phyloP scores from a whole-genome alignment of 2,888 invertebrate genomes.

The Hecatera dysodea region DNA sequence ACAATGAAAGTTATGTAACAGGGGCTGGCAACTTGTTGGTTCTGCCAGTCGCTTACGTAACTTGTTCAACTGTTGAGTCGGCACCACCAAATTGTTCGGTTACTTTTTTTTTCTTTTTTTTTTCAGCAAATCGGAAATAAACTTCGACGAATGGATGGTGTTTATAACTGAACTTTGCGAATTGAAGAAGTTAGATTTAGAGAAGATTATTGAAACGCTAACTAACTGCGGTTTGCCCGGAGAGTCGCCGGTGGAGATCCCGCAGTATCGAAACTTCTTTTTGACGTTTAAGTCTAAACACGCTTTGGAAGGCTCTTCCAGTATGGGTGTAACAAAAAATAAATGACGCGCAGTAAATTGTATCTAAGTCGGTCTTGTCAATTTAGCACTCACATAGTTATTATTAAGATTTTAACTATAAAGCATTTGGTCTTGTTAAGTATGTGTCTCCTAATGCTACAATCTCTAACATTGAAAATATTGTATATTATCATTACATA shows the following conservation, averaged over 20 bases:
- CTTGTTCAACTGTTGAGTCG: neutral
- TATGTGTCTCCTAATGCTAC: neutral
- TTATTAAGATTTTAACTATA: too few species aligned
- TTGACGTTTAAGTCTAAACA: conserved; percentile 74
- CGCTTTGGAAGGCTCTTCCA: neutral
- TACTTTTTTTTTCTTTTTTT: neutral
- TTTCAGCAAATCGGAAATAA: conserved; percentile 82
- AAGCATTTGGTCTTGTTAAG: too few species aligned
- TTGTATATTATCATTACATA: too few species aligned
- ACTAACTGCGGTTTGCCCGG: conserved; percentile 84
- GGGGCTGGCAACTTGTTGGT: neutral
- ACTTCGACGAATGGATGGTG: conserved; percentile 79
- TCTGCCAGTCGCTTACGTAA: neutral
- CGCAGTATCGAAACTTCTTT: conserved; percentile 80
- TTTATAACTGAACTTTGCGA: conserved; percentile 76
- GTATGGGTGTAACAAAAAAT: neutral
- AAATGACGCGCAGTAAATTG: neutral
- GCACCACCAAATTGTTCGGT: neutral
- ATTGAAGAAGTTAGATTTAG: conserved; percentile 71
- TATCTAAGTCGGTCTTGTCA: neutral
- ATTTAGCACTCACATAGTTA: too few species aligned
- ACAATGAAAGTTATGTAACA: neutral
- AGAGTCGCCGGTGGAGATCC: conserved; percentile 72
- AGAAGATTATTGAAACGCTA: conserved; percentile 68
- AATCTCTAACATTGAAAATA: neutral